Percentiles rank a stretch among this genome's conserved stretches.
Evolutionary conservation across 2,888 invertebrate genomes (phyloP).

Genomic region (Pseudococcus longispinus): DNA sequence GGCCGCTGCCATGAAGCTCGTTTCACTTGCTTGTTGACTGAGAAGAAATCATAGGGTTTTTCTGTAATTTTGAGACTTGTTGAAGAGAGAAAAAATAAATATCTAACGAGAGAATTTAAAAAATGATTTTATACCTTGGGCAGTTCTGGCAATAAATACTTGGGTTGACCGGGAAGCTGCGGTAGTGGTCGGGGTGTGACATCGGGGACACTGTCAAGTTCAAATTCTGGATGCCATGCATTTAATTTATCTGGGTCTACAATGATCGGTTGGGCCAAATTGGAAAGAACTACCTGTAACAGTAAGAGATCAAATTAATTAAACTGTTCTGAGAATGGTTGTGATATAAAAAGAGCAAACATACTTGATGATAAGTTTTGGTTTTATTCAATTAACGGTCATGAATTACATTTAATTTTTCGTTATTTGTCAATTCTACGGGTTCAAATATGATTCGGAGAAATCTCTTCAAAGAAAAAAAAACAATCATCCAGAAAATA

Average conservation of each 20-base stretch:
- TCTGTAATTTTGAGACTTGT: constrained; percentile 63
- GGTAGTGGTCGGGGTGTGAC: constrained; percentile 72
- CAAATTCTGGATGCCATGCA: constrained; percentile 93
- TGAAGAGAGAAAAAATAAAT: background rate
- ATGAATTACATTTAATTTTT: constrained; percentile 54
- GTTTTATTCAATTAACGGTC: constrained; percentile 55
- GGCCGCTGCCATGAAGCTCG: constrained; percentile 70
- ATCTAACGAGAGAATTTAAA: background rate
- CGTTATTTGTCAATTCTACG: constrained; percentile 47
- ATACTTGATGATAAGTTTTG: constrained; percentile 59
- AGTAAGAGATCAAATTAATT: background rate
- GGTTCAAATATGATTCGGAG: constrained; percentile 72
- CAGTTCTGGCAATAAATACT: constrained; percentile 79
- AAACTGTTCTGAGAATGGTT: background rate
- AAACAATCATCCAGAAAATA: background rate
- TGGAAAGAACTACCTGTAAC: constrained; percentile 72
- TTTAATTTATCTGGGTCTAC: constrained; percentile 77
- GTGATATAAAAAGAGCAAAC: background rate
- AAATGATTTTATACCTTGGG: constrained; percentile 65
- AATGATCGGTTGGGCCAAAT: constrained; percentile 78
- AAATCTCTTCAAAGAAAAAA: constrained; percentile 70
- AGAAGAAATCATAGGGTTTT: constrained; percentile 77
- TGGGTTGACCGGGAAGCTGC: constrained; percentile 74
- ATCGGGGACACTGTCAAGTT: constrained; percentile 81
- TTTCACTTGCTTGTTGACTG: constrained; percentile 80